Base-by-base conservation (phyloP, 2,797 vertebrate species). In the Lacerta viridis region DNA sequence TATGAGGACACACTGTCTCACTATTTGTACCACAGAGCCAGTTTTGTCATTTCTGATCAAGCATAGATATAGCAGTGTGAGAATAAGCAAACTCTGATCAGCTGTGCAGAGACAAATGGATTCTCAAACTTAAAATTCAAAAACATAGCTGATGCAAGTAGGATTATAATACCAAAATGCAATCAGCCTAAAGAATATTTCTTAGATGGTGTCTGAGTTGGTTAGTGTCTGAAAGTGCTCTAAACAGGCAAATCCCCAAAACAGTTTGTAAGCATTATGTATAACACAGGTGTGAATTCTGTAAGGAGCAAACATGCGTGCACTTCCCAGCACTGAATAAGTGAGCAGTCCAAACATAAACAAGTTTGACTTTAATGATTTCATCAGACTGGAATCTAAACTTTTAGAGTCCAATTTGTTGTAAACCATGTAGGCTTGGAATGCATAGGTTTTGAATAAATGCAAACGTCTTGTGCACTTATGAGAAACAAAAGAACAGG, bases 381-480 rank as follows among this genome's bases (percentile, higher is more conserved):
- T 0, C 66, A 78, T 87, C 76, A 82, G 43, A 82, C n/a, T 1
- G 1, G 81, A 61, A 39, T 71, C 90, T 89, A 75, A 92, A 55
- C 79, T 46, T 46, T 69, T 27, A 82, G 84, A 83, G 80, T 85
- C 36, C 1, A 7, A 0, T 3, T 82, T 55, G 50, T 33, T 55
- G 43, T 84, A 3, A 0, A 80, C 17, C 13, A 17, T 41, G 46
- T 59, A 59, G 66, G 46, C 71, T 36, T 80, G 23, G 17, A 81
- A 87, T 81, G 50, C 33, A 41, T n/a, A 59, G 69, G 25, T 55
- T 41, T 72, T 17, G 18, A 85, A 50, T 89, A 15, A 64, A 55
- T 76, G 36, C 59, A 61, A 80, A 88, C 84, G 88, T 29, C 41
- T 50, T 80, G 77, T 29, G 17, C 43, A 78, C 66, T 33, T 78